phyloP scores from a whole-genome alignment of 1,140 invertebrate species.

The Drosophila asahinai region DNA sequence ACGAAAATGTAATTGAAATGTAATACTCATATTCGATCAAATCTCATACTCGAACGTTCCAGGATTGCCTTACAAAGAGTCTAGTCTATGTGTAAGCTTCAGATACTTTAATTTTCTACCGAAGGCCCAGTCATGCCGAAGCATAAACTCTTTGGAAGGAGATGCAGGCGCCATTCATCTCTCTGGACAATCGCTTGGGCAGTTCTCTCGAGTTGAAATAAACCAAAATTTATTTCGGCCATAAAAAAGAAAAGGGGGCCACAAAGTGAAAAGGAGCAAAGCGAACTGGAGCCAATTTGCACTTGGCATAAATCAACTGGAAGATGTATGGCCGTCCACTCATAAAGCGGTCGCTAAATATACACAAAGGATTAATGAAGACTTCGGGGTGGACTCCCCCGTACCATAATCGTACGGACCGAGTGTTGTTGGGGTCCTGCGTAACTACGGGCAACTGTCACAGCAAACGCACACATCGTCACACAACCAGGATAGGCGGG shows the following conservation, averaged over 20 bases:
- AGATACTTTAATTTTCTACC: background rate
- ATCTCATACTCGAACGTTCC: background rate
- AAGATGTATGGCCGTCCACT: slow-evolving; percentile 53
- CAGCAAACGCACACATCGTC: background rate
- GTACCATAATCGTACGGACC: slow-evolving; percentile 23
- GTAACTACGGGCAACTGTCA: slow-evolving; percentile 72
- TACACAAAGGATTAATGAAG: slow-evolving; percentile 80
- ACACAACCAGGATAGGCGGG: background rate
- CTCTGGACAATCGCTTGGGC: slow-evolving; percentile 4
- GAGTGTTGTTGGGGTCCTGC: slow-evolving; percentile 57
- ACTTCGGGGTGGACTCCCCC: slow-evolving; percentile 13
- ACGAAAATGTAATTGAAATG: background rate
- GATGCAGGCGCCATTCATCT: slow-evolving; percentile 12
- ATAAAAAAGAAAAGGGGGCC: slow-evolving; percentile 28
- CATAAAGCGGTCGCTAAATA: slow-evolving; percentile 66
- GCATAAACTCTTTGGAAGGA: background rate
- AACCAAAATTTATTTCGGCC: slow-evolving; percentile 39
- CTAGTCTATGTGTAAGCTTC: background rate
- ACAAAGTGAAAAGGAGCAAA: slow-evolving; percentile 5
- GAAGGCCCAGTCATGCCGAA: background rate
- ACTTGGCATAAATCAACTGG: slow-evolving; percentile 68
- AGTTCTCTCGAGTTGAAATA: slow-evolving; percentile 25
- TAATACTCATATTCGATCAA: background rate
- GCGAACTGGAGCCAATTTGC: slow-evolving; percentile 42
- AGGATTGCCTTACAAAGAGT: background rate